Percentiles rank a stretch among this genome's conserved stretches.
Evolutionary conservation across 35 echinoderm and acorn worm genomes (phyloP).

Genomic region (Amphiura filiformis): DNA sequence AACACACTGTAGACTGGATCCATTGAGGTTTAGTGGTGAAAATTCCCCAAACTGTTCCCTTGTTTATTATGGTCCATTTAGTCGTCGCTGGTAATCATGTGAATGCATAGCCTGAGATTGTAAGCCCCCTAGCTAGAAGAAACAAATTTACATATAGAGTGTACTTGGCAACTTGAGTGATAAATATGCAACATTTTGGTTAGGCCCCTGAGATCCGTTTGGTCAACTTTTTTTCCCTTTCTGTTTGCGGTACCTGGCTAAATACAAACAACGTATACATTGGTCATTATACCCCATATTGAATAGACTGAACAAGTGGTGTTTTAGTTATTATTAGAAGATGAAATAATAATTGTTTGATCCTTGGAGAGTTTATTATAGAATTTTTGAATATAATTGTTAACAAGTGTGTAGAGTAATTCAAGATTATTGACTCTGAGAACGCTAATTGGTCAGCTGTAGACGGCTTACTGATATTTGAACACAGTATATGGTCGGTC

Average conservation of each 20-base stretch:
- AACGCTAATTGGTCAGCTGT: not conserved
- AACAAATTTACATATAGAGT: slow-evolving; percentile 7
- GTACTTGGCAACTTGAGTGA: not conserved
- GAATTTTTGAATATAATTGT: too few species aligned
- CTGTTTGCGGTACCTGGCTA: not conserved
- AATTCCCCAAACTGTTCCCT: not conserved
- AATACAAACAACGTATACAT: not conserved
- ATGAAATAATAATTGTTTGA: not conserved
- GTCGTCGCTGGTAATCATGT: not conserved
- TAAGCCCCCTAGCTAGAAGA: not conserved
- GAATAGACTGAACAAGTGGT: not conserved
- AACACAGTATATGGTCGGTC: not conserved
- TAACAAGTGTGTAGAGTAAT: too few species aligned
- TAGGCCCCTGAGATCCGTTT: not conserved
- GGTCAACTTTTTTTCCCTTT: not conserved
- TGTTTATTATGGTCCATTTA: slow-evolving; percentile 5
- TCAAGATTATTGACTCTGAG: too few species aligned
- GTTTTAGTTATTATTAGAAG: not conserved
- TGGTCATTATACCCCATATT: not conserved
- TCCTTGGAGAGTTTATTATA: not conserved
- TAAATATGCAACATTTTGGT: not conserved
- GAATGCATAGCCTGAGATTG: not conserved
- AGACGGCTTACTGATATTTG: not conserved
- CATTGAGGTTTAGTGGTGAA: not conserved
- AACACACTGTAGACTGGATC: not conserved